A percentile compares a stretch with the other conserved stretches of the same genome.
Evolutionary conservation across 1,140 invertebrate genomes (phyloP).

Genomic region (Ceratosolen solmsi): DNA sequence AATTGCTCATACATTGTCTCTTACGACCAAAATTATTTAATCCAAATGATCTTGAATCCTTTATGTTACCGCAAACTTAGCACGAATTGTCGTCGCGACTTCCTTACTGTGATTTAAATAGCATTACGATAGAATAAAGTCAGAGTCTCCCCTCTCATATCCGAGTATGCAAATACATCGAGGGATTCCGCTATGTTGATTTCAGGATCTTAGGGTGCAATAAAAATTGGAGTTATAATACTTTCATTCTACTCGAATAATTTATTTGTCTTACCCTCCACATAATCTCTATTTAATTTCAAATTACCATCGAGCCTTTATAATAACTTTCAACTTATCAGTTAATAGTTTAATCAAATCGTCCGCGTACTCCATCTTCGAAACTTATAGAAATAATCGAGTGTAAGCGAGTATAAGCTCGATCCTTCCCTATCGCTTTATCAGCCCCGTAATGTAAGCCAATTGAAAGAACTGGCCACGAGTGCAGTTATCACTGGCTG

Average conservation of each 20-base stretch:
- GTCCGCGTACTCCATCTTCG: too few relatives aligned
- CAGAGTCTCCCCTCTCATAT: conserved; percentile 34
- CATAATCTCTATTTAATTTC: not conserved
- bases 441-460: too few relatives aligned
- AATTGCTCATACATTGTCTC: too few relatives aligned
- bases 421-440: too few relatives aligned
- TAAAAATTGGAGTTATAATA: conserved; percentile 19
- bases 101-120: conserved; percentile 4
- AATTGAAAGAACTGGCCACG: too few relatives aligned
- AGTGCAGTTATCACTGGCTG: not conserved
- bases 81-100: conserved; percentile 2
- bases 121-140: not conserved
- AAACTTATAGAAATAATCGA: too few relatives aligned
- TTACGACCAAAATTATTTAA: too few relatives aligned
- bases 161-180: conserved; percentile 60
- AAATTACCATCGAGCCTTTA: not conserved
- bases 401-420: too few relatives aligned
- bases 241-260: not conserved
- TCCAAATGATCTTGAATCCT: too few relatives aligned
- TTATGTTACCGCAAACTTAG: not conserved
- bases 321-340: too few relatives aligned
- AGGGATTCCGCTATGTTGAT: conserved; percentile 57
- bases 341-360: too few relatives aligned
- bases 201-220: conserved; percentile 53
- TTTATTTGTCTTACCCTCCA: not conserved